Evolutionary conservation across 23 tunicate genomes (phyloP), one percentile per base, ranked within the genome.

Genomic region (Clavelina lepadiformis): DNA sequence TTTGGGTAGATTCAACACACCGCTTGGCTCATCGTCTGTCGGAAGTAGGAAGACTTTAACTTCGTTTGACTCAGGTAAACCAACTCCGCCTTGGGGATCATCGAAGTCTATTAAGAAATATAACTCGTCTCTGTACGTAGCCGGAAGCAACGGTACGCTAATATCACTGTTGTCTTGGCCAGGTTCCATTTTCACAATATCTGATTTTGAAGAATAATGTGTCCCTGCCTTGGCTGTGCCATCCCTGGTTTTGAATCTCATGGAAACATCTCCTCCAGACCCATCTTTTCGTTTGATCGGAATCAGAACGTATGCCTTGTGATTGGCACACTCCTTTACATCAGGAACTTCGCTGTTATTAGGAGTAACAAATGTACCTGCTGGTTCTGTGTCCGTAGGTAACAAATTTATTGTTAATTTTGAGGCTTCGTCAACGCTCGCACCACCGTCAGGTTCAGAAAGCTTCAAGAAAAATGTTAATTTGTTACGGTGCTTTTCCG

Each of bases 141-240:
- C 38, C 19, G 73, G 73, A 26, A 76, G 41, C 13, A 65, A 3
- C 5, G 0, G 1, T 35, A 76, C 36, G 11, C 61, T 20, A 5
- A 74, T 44, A n/a, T 35, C 23, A 29, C 57, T 56, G 26, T 37
- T 28, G 2, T n/a, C 33, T 38, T 72, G 51, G 23, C 54, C 31
- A 38, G 57, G 67, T 22, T 72, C 58, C 13, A 72, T 2, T n/a
- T 3, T 27, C 11, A 57, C 3, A 25, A 2, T 21, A 2, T 38
- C 37, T 6, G 2, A 21, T 5, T 36, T 20, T 28, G 27, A 3
- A 34, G n/a, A 29, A 41, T 69, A 84, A 45, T 84, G 83, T 0
- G 11, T 44, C 5, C 74, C 83, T 8, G 83, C 74, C 25, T 68
- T 69, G 0, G 93, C 93, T 23, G 65, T 76, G 25, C 82, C 82